Evolutionary conservation across 2,797 vertebrate genomes (phyloP).

Genomic region (Anabacerthia variegaticeps): DNA sequence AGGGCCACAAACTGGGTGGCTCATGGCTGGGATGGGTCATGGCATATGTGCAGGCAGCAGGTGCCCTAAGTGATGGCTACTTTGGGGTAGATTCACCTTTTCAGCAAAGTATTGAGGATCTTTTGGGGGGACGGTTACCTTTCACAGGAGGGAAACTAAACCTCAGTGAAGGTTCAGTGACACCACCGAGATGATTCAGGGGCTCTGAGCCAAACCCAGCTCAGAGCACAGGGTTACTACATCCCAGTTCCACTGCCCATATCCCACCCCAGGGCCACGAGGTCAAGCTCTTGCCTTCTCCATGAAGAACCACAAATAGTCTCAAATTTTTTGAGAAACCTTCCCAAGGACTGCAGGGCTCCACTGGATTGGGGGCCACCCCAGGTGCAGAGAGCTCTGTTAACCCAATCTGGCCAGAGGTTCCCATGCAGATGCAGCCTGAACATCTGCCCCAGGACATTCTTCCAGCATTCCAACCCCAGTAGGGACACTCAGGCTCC

Average conservation of each 20-base stretch:
- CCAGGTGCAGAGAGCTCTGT: rapidly evolving
- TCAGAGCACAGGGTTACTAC: not conserved
- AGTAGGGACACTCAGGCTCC: rapidly evolving
- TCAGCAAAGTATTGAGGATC: rapidly evolving
- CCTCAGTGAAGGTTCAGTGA: not conserved
- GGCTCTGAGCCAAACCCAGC: not conserved
- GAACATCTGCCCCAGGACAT: rapidly evolving
- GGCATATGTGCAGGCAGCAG: rapidly evolving
- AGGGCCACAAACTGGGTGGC: not conserved
- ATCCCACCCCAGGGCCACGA: rapidly evolving
- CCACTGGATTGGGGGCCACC: not conserved
- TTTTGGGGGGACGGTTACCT: not conserved
- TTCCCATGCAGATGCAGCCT: rapidly evolving
- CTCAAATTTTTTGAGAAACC: not conserved
- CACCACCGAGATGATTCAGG: not conserved
- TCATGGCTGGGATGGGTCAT: not conserved
- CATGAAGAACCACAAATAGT: not conserved
- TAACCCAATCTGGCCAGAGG: not conserved
- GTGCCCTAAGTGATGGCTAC: rapidly evolving
- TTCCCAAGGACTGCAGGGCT: not conserved
- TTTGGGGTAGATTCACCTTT: not conserved
- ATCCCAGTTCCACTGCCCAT: not conserved
- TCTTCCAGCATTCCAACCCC: not conserved
- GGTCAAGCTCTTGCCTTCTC: not conserved
- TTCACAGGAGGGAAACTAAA: not conserved